These are phyloP conservation scores for Cheilosia vernalis DNA, from an alignment of 2,888 invertebrate species.

Conservation along the genomic window DNA sequence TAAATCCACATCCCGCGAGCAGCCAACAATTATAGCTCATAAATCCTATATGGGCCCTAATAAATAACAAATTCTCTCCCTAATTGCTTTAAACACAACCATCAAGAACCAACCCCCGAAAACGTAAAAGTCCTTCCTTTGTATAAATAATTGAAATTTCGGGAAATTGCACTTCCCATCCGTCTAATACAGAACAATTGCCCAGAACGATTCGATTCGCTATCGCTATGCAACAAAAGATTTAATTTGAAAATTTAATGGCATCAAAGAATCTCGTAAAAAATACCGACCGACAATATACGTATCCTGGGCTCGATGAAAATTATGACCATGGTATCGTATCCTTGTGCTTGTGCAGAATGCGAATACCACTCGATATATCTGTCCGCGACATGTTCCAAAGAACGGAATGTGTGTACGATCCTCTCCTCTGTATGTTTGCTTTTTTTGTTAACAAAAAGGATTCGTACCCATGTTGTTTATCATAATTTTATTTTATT, in stretches of 20 bases:
- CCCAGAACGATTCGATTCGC: conserved; percentile 54
- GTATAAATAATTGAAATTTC: conserved; percentile 45
- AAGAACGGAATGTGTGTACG: conserved; percentile 10
- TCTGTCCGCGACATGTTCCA: conserved; percentile 46
- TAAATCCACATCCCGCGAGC: not conserved
- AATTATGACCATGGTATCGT: conserved; percentile 48
- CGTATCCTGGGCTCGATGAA: conserved; percentile 49
- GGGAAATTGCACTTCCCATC: conserved; percentile 58
- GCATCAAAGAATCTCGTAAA: conserved; percentile 57
- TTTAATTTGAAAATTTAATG: conserved; percentile 70
- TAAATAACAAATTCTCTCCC: conserved; percentile 18
- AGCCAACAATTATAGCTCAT: conserved; percentile 49
- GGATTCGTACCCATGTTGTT: conserved; percentile 15
- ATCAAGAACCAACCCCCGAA: conserved; percentile 20
- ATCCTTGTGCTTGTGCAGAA: conserved; percentile 36
- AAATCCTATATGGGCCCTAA: conserved; percentile 46
- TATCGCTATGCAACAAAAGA: conserved; percentile 65
- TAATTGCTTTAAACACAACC: conserved; percentile 45
- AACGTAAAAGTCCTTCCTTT: conserved; percentile 13
- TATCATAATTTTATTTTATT: conserved; percentile 4
- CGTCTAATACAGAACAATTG: conserved; percentile 15
- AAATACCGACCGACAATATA: conserved; percentile 39
- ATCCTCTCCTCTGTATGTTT: conserved; percentile 7
- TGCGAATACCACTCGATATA: conserved; percentile 25
- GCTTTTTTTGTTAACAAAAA: conserved; percentile 20